Conservation (phyloP, 1,140 invertebrate genomes). For the Pectinophora gossypiella region DNA sequence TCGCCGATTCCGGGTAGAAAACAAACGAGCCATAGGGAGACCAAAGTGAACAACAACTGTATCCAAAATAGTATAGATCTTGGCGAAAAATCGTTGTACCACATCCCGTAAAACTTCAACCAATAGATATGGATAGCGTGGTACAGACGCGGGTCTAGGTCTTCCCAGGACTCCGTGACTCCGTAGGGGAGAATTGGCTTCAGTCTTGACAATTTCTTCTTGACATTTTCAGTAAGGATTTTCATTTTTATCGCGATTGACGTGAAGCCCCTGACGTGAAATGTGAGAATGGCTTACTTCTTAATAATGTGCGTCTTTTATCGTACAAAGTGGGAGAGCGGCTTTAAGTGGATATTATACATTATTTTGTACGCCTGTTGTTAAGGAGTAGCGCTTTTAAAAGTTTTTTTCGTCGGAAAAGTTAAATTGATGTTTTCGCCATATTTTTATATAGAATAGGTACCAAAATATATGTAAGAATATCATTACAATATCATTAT, state of each 20-base stretch:
- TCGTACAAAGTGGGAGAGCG: constrained; percentile 26
- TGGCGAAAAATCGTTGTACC: constrained; percentile 52
- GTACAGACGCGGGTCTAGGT: constrained; percentile 54
- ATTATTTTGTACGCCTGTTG: constrained; percentile 39
- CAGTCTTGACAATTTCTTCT: constrained; percentile 33
- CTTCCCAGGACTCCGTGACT: constrained; percentile 49
- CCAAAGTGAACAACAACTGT: constrained; percentile 42
- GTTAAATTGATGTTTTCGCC: neutral
- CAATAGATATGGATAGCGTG: constrained; percentile 68
- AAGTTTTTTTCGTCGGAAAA: neutral
- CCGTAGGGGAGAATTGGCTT: constrained; percentile 51
- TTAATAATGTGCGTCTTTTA: constrained; percentile 35
- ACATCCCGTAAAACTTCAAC: constrained; percentile 70
- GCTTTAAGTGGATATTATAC: constrained; percentile 48
- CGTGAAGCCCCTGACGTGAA: constrained; percentile 31
- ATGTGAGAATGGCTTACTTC: constrained; percentile 43
- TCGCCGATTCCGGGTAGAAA: constrained; percentile 65
- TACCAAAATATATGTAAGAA: neutral
- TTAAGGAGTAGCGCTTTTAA: constrained; percentile 40
- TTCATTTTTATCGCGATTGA: constrained; percentile 31
- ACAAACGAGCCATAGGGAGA: constrained; percentile 63
- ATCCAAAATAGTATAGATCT: constrained; percentile 48
- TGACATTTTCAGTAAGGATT: constrained; percentile 32
- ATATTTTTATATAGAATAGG: neutral
- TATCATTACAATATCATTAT: neutral